These are phyloP conservation scores for Acleris laterana DNA, from an alignment of 2,888 invertebrate species.

Conservation along the genomic window DNA sequence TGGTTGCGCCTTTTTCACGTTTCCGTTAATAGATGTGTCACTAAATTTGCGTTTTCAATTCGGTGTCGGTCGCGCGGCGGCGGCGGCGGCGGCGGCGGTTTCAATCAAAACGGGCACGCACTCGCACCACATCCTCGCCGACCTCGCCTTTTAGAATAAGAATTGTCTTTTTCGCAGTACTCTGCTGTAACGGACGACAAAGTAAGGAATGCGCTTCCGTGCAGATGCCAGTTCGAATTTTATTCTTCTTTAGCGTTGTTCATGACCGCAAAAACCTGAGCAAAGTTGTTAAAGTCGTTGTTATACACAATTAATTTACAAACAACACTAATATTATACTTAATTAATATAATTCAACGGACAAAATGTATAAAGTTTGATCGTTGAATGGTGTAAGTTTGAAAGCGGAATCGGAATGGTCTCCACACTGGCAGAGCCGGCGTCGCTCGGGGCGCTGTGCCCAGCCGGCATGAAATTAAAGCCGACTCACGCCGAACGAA, in stretches of 20 bases:
- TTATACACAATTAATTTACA: no score
- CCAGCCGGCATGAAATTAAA: constrained; percentile 84
- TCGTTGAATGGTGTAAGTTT: constrained; percentile 43
- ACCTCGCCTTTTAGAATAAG: constrained; percentile 81
- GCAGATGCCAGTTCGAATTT: neutral
- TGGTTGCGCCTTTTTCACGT: constrained; percentile 65
- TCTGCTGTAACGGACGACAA: constrained; percentile 57
- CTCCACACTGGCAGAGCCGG: constrained; percentile 62
- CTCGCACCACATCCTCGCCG: constrained; percentile 79
- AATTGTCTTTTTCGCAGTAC: constrained; percentile 82
- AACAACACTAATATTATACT: no score
- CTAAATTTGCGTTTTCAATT: constrained; percentile 82
- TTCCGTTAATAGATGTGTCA: constrained; percentile 81
- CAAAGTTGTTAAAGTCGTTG: no score
- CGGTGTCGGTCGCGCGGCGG: constrained; percentile 58
- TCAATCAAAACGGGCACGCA: constrained; percentile 83
- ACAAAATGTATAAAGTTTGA: constrained; percentile 1
- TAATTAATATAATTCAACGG: no score
- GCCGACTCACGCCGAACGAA: constrained; percentile 83
- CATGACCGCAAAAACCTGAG: no score
- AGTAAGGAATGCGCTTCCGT: constrained; percentile 61
- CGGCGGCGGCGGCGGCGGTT: constrained; percentile 62
- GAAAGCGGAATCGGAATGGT: constrained; percentile 53
- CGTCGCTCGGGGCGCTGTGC: constrained; percentile 74
- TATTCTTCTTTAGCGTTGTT: no score